Percentiles rank a stretch among this genome's conserved stretches.
These are phyloP conservation scores for Machimus atricapillus DNA, from an alignment of 2,888 invertebrate genomes.

Conservation along the genomic window DNA sequence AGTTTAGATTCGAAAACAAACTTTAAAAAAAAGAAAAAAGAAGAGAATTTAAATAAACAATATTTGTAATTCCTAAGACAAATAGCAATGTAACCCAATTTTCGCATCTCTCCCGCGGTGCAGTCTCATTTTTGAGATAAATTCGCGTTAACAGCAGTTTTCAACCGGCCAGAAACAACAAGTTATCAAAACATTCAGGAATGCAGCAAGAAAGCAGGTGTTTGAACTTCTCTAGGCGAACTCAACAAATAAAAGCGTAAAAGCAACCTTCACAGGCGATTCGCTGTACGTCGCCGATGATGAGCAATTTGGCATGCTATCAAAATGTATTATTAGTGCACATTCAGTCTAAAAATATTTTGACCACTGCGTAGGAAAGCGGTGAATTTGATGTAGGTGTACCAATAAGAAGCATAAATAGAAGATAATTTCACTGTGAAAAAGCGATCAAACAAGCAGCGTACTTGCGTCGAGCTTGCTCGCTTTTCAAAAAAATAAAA, in stretches of 20 bases:
- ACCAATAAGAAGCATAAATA: neutral
- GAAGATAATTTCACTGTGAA: neutral
- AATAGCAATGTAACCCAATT: neutral
- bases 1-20: neutral
- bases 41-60: neutral
- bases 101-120: neutral
- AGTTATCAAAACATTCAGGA: conserved; percentile 27
- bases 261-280: conserved; percentile 3
- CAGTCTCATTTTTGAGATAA: neutral
- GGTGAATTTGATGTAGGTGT: neutral
- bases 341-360: conserved; percentile 4
- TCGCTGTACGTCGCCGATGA: neutral
- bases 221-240: conserved; percentile 6
- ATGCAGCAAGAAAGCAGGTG: conserved; percentile 30
- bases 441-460: neutral
- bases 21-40: neutral
- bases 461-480: neutral
- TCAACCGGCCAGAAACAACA: conserved; percentile 9
- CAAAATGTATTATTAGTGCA: conserved; percentile 4
- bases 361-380: conserved; percentile 9
- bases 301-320: conserved; percentile 1
- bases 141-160: neutral
- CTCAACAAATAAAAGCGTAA: conserved; percentile 15
- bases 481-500: neutral
- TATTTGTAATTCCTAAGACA: neutral